phyloP scores from a whole-genome alignment of 1,140 invertebrate genomes.

The Uloborus diversus region DNA sequence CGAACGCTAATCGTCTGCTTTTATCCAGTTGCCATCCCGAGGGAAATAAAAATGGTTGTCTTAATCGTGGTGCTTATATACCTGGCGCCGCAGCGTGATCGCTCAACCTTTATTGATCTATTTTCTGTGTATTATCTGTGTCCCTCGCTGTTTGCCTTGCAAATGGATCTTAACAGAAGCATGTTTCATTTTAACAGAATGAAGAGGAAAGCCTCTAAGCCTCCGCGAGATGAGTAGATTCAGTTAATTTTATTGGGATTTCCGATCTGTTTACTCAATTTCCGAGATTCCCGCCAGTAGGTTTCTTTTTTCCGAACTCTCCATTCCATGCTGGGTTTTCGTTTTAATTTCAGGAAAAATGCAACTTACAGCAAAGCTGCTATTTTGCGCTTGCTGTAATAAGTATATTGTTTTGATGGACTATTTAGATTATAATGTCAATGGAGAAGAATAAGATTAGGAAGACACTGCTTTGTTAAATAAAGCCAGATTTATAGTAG shows the following conservation, averaged over 20 bases:
- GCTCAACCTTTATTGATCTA: slow-evolving; percentile 4
- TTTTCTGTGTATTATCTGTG: background rate
- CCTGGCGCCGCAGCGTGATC: slow-evolving; percentile 8
- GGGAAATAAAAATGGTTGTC: slow-evolving; percentile 36
- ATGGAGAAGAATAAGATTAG: too few relatives aligned
- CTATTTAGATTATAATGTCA: too few relatives aligned
- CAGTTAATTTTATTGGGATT: background rate
- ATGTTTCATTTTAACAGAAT: background rate
- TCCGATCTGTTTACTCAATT: too few relatives aligned
- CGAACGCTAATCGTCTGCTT: slow-evolving; percentile 30
- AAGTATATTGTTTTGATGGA: too few relatives aligned
- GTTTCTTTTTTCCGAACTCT: too few relatives aligned
- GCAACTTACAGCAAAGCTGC: too few relatives aligned
- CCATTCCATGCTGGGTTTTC: too few relatives aligned
- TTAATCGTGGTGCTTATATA: slow-evolving; percentile 31
- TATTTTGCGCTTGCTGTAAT: too few relatives aligned
- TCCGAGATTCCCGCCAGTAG: too few relatives aligned
- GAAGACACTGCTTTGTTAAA: too few relatives aligned
- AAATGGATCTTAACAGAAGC: background rate
- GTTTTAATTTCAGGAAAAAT: too few relatives aligned
- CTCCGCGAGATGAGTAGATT: background rate
- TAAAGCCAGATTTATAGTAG: too few relatives aligned
- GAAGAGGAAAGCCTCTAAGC: background rate
- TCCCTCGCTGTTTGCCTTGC: background rate
- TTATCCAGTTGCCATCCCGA: slow-evolving; percentile 30